These are phyloP conservation scores for Nicator chloris DNA, from an alignment of 2,113 vertebrate species.

Conservation along the genomic window DNA sequence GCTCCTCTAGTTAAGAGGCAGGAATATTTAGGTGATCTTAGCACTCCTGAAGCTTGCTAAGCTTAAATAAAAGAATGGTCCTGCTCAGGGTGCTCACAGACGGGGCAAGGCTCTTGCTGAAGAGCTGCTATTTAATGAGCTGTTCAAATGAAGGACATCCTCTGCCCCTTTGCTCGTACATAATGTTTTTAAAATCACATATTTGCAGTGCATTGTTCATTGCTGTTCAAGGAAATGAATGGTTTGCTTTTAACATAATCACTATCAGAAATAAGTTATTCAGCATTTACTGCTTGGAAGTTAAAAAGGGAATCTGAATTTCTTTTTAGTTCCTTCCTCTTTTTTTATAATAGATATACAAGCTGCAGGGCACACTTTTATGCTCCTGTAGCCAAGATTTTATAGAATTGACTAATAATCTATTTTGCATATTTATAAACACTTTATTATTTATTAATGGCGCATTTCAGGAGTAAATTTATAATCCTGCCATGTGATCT, in stretches of 20 bases:
- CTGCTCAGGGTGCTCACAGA: background rate
- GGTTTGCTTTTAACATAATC: slow-evolving; percentile 61
- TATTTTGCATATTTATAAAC: slow-evolving; percentile 77
- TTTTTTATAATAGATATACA: slow-evolving; percentile 39
- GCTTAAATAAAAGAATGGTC: slow-evolving; percentile 44
- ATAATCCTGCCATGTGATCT: slow-evolving; percentile 47
- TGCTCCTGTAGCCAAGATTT: slow-evolving; percentile 51
- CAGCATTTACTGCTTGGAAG: slow-evolving; percentile 44
- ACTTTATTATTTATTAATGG: slow-evolving; percentile 74
- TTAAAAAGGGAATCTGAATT: slow-evolving; percentile 60
- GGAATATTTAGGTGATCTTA: background rate
- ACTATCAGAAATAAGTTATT: slow-evolving; percentile 60
- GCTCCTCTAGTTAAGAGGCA: background rate
- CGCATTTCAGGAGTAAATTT: slow-evolving; percentile 65
- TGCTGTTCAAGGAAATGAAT: slow-evolving; percentile 54
- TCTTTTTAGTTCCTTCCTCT: slow-evolving; percentile 35
- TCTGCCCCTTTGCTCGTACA: background rate
- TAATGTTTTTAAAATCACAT: slow-evolving; percentile 13
- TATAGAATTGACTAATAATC: slow-evolving; percentile 70
- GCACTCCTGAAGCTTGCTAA: slow-evolving; percentile 14
- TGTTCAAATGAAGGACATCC: background rate
- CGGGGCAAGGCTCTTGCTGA: background rate
- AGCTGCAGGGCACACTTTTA: slow-evolving; percentile 60
- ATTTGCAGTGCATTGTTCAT: slow-evolving; percentile 26
- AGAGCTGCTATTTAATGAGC: slow-evolving; percentile 38